Evolutionary conservation across 2,888 invertebrate species (phyloP), one percentile per base, ranked within the genome.

Genomic region (Trachelus iudaicus): DNA sequence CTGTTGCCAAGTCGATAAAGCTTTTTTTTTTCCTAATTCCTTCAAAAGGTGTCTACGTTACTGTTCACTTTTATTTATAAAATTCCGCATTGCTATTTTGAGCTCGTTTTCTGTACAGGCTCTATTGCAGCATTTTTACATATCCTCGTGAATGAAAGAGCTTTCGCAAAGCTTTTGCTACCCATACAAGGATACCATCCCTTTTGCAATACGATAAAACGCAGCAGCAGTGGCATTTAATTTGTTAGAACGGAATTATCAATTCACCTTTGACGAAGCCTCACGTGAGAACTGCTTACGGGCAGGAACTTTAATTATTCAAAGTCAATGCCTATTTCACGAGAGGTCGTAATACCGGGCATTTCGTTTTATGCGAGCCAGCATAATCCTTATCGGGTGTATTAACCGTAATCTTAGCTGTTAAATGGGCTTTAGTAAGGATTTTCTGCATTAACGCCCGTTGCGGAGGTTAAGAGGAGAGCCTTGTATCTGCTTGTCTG

Each of bases 261-360:
- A 81, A 82, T 80, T 81, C 77, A 82, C 77, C 82, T 81, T 83
- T 82, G 83, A 83, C 80, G 79, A 81, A 82, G 80, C 79, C 77
- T 76, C 69, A 34, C 30, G 30, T 30, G 30, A 69, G 69, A 12
- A 31, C 33, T 69, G 30, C 69, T 73, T 34, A 73, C n/a, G 12
- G 34, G 4, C 34, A 33, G 77, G 81, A 76, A 79, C 80, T 77
- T 87, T 83, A 85, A 86, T 86, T 87, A 87, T 87, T 85, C 85
- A 85, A 82, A 81, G 81, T 81, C 80, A 69, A 73, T 76, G 76
- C 76, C 80, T 80, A 83, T 80, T 81, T 77, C 77, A 74, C 56
- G 68, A 73, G 68, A 37, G 30, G 75, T 33, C 69, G 30, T 69
- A 31, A 69, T 69, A 31, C 69, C 13, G 69, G 69, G 69, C 33